Percentiles rank a stretch among this genome's conserved stretches.
Evolutionary conservation across 1,140 invertebrate genomes (phyloP).

Genomic region (Colletes gigas): DNA sequence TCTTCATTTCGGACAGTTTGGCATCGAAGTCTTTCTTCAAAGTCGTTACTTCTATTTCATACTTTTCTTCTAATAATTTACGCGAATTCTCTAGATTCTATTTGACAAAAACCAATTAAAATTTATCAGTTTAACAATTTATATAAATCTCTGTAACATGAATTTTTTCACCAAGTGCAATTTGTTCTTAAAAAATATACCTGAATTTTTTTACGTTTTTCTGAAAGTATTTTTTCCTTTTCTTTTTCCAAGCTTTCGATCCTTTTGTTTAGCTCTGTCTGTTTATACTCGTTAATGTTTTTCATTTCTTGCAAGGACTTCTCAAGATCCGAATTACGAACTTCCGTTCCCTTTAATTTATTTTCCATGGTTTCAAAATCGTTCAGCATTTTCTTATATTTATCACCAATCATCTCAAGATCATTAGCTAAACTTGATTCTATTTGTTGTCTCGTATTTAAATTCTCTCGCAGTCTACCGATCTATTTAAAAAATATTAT

Average conservation of each 20-base stretch:
- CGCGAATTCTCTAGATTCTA: slow-evolving; percentile 3
- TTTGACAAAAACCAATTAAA: neutral
- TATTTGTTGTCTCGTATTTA: slow-evolving; percentile 2
- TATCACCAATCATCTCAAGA: neutral
- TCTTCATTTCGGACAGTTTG: slow-evolving; percentile 11
- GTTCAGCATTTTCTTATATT: slow-evolving; percentile 3
- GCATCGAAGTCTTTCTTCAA: slow-evolving; percentile 26
- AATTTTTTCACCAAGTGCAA: neutral
- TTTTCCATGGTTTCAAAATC: slow-evolving; percentile 16
- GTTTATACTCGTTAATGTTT: neutral
- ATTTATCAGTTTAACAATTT: no score
- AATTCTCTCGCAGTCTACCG: slow-evolving; percentile 1
- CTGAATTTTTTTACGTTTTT: slow-evolving; percentile 23
- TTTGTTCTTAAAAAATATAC: neutral
- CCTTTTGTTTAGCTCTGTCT: slow-evolving; percentile 1
- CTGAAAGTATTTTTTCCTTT: neutral
- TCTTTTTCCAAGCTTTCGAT: slow-evolving; percentile 36
- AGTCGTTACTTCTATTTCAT: neutral
- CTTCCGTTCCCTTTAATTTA: slow-evolving; percentile 26
- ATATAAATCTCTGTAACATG: neutral
- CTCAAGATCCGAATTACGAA: slow-evolving; percentile 1
- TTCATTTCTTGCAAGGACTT: neutral
- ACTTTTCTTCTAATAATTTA: slow-evolving; percentile 17
- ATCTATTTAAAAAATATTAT: neutral
- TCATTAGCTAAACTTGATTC: slow-evolving; percentile 30